phyloP scores from a whole-genome alignment of 2,113 vertebrate genomes.

The Tupaia tana region DNA sequence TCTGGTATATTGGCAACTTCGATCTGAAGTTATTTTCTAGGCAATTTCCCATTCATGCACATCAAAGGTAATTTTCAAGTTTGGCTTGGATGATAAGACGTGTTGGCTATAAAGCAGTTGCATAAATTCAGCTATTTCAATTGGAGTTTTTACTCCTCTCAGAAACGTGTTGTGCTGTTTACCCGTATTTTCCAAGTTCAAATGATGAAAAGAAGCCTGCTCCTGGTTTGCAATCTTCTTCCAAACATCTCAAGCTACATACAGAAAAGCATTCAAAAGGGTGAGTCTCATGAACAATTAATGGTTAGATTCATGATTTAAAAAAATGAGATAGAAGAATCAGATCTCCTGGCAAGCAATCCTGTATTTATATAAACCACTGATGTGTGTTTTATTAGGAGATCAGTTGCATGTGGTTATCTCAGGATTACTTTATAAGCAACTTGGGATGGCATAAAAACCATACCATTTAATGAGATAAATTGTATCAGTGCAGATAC shows the following conservation, averaged over 20 bases:
- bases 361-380: neutral
- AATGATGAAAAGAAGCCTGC: conserved; percentile 76
- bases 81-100: neutral
- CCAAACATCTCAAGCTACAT: neutral
- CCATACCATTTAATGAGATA: neutral
- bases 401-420: too few relatives aligned
- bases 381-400: neutral
- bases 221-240: conserved; percentile 41
- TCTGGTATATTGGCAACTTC: neutral
- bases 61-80: neutral
- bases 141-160: conserved; percentile 5
- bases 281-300: neutral
- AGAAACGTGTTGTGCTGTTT: neutral
- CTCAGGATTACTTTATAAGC: neutral
- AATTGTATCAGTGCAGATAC: neutral
- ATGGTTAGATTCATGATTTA: neutral
- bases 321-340: neutral
- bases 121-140: conserved; percentile 35
- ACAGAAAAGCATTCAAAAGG: neutral
- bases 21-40: conserved; percentile 58
- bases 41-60: conserved; percentile 5
- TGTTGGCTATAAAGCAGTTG: neutral
- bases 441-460: neutral
- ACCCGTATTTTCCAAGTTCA: conserved; percentile 57
- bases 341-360: neutral